Base-by-base conservation (phyloP, 2,888 invertebrate genomes). In the Ochropacha duplaris region DNA sequence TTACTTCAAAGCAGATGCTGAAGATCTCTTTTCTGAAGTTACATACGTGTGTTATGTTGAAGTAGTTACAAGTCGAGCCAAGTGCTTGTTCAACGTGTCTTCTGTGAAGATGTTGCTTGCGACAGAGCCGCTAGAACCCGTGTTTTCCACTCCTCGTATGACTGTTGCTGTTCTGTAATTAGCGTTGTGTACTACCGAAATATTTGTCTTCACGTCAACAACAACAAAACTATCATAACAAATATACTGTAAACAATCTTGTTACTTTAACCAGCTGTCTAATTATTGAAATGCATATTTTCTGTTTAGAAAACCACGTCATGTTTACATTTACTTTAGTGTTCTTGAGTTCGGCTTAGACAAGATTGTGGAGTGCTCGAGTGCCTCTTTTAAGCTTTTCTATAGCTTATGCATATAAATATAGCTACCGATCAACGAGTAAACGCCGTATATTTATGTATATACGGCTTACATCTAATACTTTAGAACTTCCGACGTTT, bases 71-170 rank as follows among this genome's bases (percentile, higher is more conserved):
- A 81, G 78, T 79, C 78, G 58, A 66, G 71, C 68, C 61, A 71
- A 89, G 91, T 81, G 87, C 84, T 87, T 84, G 86, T 91, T 88
- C 86, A 89, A 87, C 88, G 81, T 84, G 88, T 86, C 89, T 88
- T 81, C 78, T 76, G 76, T 80, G 75, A 78, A 83, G 83, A 81
- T 77, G 83, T 78, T 69, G 78, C 76, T 3, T 24, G 19, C 31
- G 66, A 69, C 68, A 66, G 64, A 61, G 58, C 59, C 58, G 56
- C 56, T 59, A 58, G 19, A 19, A 44, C 12, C 31, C 12, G 31
- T 31, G 12, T 31, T 31, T 28, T 31, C 31, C 31, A 19, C 44
- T 44, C 19, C 44, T n/a, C 5, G 9, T 44, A 19, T 44, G 44
- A 44, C 44, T n/a, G 16, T 62, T 57, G 57, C 62, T 50, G 9